Evolutionary conservation across 2,797 vertebrate species (phyloP).

Genomic region (Oryzias dopingdopingensis): DNA sequence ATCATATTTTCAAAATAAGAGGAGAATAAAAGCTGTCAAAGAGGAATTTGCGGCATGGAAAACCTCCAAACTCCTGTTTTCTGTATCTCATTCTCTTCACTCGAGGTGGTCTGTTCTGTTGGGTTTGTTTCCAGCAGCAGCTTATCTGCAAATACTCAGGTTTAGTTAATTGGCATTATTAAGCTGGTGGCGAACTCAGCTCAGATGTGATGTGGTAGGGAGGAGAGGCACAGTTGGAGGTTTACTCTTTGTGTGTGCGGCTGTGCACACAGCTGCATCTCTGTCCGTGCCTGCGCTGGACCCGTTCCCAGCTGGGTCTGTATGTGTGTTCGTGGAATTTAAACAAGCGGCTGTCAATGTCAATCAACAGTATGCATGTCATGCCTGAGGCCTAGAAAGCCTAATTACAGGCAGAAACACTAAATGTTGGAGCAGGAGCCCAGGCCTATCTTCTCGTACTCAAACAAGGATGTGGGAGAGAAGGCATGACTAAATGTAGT

Average conservation of each 20-base stretch:
- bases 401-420: slow-evolving; percentile 73
- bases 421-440: slow-evolving; percentile 47
- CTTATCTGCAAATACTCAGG: slow-evolving; percentile 68
- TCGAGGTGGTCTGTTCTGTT: slow-evolving; percentile 44
- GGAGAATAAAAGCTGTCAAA: neutral
- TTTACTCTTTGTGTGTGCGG: slow-evolving; percentile 13
- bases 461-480: slow-evolving; percentile 46
- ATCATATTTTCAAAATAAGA: neutral
- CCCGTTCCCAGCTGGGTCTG: slow-evolving; percentile 42
- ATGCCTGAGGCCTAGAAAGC: slow-evolving; percentile 69
- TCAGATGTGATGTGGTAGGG: slow-evolving; percentile 37
- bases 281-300: slow-evolving; percentile 24
- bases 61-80: slow-evolving; percentile 14
- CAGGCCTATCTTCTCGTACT: slow-evolving; percentile 51
- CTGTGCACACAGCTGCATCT: slow-evolving; percentile 25
- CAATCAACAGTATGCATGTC: slow-evolving; percentile 61
- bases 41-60: slow-evolving; percentile 16
- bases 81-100: slow-evolving; percentile 17
- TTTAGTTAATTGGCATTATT: slow-evolving; percentile 76
- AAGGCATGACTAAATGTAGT: slow-evolving; percentile 49
- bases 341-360: slow-evolving; percentile 76
- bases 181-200: slow-evolving; percentile 52
- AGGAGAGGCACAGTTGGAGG: slow-evolving; percentile 13
- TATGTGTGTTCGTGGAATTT: slow-evolving; percentile 57
- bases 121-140: slow-evolving; percentile 51